phyloP scores from a whole-genome alignment of 2,888 invertebrate species.

The Drosophila dives region DNA sequence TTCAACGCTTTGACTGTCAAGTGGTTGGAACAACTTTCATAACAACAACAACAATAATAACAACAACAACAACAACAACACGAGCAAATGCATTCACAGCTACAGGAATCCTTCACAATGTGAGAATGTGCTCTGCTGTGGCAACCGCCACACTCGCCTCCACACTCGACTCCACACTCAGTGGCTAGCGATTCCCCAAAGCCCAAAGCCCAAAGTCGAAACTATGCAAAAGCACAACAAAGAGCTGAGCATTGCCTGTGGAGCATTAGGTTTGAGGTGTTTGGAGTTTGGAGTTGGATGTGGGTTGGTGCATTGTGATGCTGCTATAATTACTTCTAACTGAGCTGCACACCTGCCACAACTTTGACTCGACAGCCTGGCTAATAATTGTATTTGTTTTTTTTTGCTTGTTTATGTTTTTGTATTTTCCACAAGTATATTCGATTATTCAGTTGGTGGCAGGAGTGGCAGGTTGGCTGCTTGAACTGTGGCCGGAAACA shows the following conservation, averaged over 20 bases:
- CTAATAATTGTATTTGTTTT: slow-evolving; percentile 20
- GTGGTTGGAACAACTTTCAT: slow-evolving; percentile 51
- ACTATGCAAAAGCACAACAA: slow-evolving; percentile 39
- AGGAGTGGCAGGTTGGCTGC: not conserved
- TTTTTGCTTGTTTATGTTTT: not conserved
- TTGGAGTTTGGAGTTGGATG: too few species aligned
- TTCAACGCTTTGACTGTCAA: slow-evolving; percentile 75
- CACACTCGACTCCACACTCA: not conserved
- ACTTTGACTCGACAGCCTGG: slow-evolving; percentile 13
- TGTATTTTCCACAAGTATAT: not conserved
- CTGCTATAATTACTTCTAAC: slow-evolving; percentile 46
- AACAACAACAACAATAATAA: slow-evolving; percentile 27
- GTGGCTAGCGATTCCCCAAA: not conserved
- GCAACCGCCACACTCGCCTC: slow-evolving; percentile 2
- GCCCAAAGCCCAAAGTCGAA: slow-evolving; percentile 16
- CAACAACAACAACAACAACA: slow-evolving; percentile 11
- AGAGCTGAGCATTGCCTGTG: not conserved
- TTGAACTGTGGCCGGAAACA: slow-evolving; percentile 44
- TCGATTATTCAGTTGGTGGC: slow-evolving; percentile 8
- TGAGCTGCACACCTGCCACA: slow-evolving; percentile 34
- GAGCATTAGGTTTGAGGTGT: too few species aligned
- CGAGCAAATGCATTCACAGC: slow-evolving; percentile 29
- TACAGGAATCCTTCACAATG: slow-evolving; percentile 14
- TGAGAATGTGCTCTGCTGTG: slow-evolving; percentile 9
- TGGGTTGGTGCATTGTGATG: not conserved